Base-by-base conservation (phyloP, 2,888 invertebrate species). In the Heliconius aoede region DNA sequence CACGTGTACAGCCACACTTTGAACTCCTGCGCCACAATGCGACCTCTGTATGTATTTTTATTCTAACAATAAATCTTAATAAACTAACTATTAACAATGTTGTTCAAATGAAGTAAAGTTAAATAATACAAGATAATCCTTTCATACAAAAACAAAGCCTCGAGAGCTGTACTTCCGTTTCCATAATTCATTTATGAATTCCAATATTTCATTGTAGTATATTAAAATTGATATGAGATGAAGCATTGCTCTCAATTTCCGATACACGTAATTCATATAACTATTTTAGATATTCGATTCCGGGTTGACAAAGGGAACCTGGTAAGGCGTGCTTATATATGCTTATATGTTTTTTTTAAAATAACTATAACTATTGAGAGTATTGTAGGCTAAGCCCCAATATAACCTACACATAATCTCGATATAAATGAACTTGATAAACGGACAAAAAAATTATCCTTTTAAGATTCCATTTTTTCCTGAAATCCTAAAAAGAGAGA, bases 131-230 rank as follows among this genome's bases (percentile, higher is more conserved):
- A 46, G 46, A 46, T n/a, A 64, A 32, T 64, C 11, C 32, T 64
- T 64, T 64, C 62, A 32, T 28, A n/a, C 21, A 64, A 32, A 18
- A 64, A 64, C 30, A n/a, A 64, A 1, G 32, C 11, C n/a, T 21
- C 21, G 32, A 64, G 21, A n/a, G 62, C 32, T n/a, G 21, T 21
- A 62, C 21, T 28, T n/a, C 11, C 11, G 62, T 30, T 64, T 64
- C 32, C 62, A 64, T 30, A 64, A 46, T 64, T 64, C 30, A 64
- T 64, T 64, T 64, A 32, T 64, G 32, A 30, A 64, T 64, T 32
- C 32, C 62, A 64, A 64, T 64, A 62, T 62, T 62, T 32, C 32
- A 62, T 62, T 62, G n/a, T 21, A 32, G 62, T 32, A 32, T 62
- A 64, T 64, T 64, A 64, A n/a, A 64, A 32, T n/a, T 30, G 24